A percentile compares a stretch with the other conserved stretches of the same genome.
phyloP scores from a whole-genome alignment of 2,888 invertebrate species.

The Sphaerophoria rueppellii region DNA sequence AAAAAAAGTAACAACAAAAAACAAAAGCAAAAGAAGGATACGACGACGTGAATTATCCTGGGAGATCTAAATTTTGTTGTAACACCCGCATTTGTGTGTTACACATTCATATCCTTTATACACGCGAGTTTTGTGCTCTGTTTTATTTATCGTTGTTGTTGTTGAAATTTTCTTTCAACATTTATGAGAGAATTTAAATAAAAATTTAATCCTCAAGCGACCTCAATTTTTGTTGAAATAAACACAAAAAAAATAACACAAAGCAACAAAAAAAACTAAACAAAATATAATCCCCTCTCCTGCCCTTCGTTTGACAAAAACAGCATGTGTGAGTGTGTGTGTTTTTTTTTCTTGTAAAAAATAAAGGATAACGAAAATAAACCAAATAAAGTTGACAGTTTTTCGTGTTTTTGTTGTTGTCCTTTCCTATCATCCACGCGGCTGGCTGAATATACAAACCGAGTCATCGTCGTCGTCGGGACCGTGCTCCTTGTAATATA shows the following conservation, averaged over 20 bases:
- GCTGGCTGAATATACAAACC: constrained; percentile 10
- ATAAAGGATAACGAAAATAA: constrained; percentile 29
- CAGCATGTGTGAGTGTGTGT: constrained; percentile 42
- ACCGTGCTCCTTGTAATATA: constrained; percentile 17
- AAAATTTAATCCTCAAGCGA: constrained; percentile 43
- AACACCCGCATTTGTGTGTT: constrained; percentile 22
- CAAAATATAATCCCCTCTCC: not conserved
- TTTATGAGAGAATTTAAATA: constrained; percentile 31
- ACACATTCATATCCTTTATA: constrained; percentile 43
- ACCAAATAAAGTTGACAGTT: constrained; percentile 26
- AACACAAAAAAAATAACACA: constrained; percentile 18
- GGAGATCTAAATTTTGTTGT: constrained; percentile 10
- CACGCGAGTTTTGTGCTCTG: constrained; percentile 29
- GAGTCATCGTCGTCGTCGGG: not conserved
- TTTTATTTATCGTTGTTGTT: not conserved
- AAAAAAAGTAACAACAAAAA: not conserved
- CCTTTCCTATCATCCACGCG: constrained; percentile 26
- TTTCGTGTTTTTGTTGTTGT: constrained; percentile 6
- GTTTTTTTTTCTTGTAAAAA: constrained; percentile 31
- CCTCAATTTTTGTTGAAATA: constrained; percentile 25
- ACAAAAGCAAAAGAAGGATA: not conserved
- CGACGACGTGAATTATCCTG: constrained; percentile 20
- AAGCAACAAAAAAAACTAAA: constrained; percentile 10
- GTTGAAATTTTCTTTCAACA: not conserved
- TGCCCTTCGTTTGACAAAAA: not conserved